Base-by-base conservation (phyloP, 2,113 vertebrate genomes). In the Neomonachus schauinslandi region DNA sequence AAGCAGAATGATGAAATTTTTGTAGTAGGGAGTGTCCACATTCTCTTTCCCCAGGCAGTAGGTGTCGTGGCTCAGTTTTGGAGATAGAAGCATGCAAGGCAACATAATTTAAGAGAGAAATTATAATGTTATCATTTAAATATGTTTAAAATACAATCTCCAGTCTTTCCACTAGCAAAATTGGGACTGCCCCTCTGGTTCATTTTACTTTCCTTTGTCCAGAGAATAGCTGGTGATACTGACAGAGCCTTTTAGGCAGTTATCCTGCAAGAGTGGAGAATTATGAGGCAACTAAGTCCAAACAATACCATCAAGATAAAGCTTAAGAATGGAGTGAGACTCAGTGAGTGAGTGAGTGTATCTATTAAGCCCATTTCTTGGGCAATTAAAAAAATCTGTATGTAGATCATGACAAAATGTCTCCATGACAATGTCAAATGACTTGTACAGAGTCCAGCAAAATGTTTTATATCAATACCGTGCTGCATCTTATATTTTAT, bases 151-250 rank as follows among this genome's bases (percentile, higher is more conserved):
- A 42, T 69, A 13, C 7, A 63, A 46, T 49, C 86, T 83, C 31
- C 21, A 59, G 21, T 16, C 42, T 84, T 53, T 28, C 13, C 1
- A 57, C 31, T 71, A 49, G 55, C 42, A 89, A 83, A 74, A 53
- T 3, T 49, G 1, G 15, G 24, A 90, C 24, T 92, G 12, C 4
- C 77, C 4, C 83, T 91, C 53, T 9, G 33, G 19, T 19, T 95
- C n/a, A 85, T 74, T 93, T 71, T 89, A 36, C 31, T 92, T 97
- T 57, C 31, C 22, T 72, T 77, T 90, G 31, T 93, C 94, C 24
- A n/a, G 80, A 80, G 61, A 82, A 39, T 22, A 84, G 18, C 13
- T 74, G 33, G 10, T 57, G 49, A 83, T 49, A 55, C 0, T 24
- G 59, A 61, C 8, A 63, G 46, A 42, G 53, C 4, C 51, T 90